Conservation (phyloP, 1,140 invertebrate species). For the Magallana ariakensis region DNA sequence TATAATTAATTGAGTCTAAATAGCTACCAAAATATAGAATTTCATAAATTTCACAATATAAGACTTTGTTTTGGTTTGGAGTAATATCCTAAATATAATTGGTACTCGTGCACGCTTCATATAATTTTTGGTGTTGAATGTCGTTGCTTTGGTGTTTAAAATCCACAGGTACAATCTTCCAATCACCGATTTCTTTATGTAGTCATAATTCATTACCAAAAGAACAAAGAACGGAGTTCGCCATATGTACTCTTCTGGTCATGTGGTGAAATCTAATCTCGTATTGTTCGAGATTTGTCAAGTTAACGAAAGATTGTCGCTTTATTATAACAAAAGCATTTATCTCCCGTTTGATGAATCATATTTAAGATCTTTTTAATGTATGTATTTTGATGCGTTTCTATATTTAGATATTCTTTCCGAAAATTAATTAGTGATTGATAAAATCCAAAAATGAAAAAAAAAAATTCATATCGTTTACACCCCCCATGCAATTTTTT, state of each 20-base stretch:
- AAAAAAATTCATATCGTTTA: too few species aligned
- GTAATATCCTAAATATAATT: too few species aligned
- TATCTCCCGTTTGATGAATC: neutral
- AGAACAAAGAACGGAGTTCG: neutral
- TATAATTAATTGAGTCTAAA: too few species aligned
- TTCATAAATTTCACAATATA: too few species aligned
- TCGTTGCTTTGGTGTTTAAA: neutral
- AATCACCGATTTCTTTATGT: neutral
- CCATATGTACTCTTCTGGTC: slow-evolving; percentile 25
- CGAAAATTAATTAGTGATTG: neutral
- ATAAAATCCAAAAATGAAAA: too few species aligned
- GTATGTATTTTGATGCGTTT: neutral
- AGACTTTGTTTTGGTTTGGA: too few species aligned
- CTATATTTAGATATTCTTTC: neutral
- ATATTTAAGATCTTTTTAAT: slow-evolving; percentile 1
- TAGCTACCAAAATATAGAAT: too few species aligned
- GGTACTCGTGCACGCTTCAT: neutral
- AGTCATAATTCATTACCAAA: neutral
- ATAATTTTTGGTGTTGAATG: neutral
- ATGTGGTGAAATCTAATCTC: slow-evolving; percentile 21
- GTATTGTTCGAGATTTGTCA: slow-evolving; percentile 28
- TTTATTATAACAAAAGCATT: slow-evolving; percentile 4
- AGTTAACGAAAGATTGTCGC: slow-evolving; percentile 33
- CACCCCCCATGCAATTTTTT: too few species aligned
- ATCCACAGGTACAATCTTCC: neutral